Base-by-base conservation (phyloP, 30 jellyfish, hydroid and myxozoan species). In the Pelagia noctiluca region DNA sequence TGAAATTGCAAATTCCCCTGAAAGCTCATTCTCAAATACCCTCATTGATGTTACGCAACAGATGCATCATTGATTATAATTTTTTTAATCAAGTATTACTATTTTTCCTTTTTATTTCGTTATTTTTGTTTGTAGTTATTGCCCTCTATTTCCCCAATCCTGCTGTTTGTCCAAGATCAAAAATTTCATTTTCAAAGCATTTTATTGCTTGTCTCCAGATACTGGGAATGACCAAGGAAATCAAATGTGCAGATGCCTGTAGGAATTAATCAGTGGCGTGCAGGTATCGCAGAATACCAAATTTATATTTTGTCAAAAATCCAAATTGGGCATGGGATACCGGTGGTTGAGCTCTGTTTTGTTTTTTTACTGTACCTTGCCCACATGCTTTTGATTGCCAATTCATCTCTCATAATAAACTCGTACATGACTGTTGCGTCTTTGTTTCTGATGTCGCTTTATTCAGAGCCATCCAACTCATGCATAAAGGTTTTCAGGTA, bases 251-350 rank as follows among this genome's bases (percentile, higher is more conserved):
- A 77, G 74, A 74, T 74, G 86, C 88, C 88, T 77, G 79, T 77
- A 77, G 88, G 80, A 57, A 53, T 77, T 77, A 77, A 35, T 16
- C 79, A 77, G 38, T 77, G 80, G 88, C 88, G 50, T 77, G 88
- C 88, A 77, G 88, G 80, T 46, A 74, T 74, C 75, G 74, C 60
- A 74, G 74, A 47, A 67, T 67, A 19, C 74, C 54, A 30, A 74
- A 50, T 13, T 48, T 47, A 48, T 65, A 13, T 74, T 74, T n/a
- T 74, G 53, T 50, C 86, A 29, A 50, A 74, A 74, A 46, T 74
- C 86, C 74, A 36, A 47, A 74, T 35, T 38, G 86, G 86, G 50
- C 86, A 13, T 74, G 86, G 19, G 50, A 74, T 35, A 50, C 75
- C 86, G 28, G 86, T 49, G 86, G 86, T 50, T 1, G 75, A 31